A percentile compares a stretch with the other conserved stretches of the same genome.
Conservation (phyloP, 2,113 vertebrate species). For the Amphiprion percula region DNA sequence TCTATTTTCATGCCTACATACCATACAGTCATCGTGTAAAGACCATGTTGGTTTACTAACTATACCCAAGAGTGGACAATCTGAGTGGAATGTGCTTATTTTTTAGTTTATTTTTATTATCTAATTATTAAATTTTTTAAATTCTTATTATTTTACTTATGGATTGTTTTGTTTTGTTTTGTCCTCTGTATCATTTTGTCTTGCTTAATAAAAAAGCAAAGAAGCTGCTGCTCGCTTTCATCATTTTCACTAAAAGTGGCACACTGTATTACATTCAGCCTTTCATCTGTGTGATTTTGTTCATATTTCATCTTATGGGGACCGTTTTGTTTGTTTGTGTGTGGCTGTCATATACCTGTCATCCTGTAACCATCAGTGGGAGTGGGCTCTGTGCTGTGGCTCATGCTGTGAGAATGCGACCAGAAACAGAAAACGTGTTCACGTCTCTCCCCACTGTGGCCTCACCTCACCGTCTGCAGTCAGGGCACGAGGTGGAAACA, state of each 20-base stretch:
- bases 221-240: not conserved
- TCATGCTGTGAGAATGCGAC: conserved; percentile 80
- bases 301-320: too few relatives aligned
- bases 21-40: too few relatives aligned
- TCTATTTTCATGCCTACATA: too few relatives aligned
- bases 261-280: not conserved
- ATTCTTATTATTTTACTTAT: too few relatives aligned
- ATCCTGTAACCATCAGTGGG: conserved; percentile 69
- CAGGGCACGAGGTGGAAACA: conserved; percentile 80
- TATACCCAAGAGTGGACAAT: too few relatives aligned
- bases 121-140: too few relatives aligned
- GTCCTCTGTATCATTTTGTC: too few relatives aligned
- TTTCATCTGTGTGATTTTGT: not conserved
- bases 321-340: not conserved
- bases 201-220: too few relatives aligned
- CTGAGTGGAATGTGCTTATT: too few relatives aligned
- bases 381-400: conserved; percentile 86
- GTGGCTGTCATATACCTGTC: not conserved
- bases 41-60: too few relatives aligned
- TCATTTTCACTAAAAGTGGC: not conserved
- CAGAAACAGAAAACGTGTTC: conserved; percentile 76
- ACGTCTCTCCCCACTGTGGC: conserved; percentile 78
- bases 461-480: conserved; percentile 83
- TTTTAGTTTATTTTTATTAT: too few relatives aligned
- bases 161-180: too few relatives aligned